phyloP scores from a whole-genome alignment of 2,113 vertebrate species.

The Coptodon rendalli region DNA sequence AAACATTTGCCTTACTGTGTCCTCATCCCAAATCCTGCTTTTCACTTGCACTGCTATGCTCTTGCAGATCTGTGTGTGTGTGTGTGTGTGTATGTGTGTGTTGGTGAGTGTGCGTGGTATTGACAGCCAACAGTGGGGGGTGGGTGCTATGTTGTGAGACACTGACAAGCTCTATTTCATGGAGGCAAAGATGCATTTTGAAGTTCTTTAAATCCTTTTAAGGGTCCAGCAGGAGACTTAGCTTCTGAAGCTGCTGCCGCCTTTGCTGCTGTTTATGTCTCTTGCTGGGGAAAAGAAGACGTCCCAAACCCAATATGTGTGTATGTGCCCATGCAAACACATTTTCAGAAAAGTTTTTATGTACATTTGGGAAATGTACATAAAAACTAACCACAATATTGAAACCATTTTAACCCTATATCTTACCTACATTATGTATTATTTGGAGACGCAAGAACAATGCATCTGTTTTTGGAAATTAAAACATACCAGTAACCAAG shows the following conservation, averaged over 20 bases:
- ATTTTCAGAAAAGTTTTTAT: not conserved
- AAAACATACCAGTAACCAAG: not conserved
- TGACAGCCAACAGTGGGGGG: conserved; percentile 46
- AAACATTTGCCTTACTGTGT: conserved; percentile 27
- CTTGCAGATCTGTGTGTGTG: not conserved
- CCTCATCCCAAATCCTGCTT: conserved; percentile 33
- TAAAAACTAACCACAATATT: not conserved
- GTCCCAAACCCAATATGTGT: not conserved
- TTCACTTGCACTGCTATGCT: conserved; percentile 29
- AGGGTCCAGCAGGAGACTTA: conserved; percentile 52
- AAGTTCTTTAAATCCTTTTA: conserved; percentile 64
- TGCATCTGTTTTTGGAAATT: not conserved
- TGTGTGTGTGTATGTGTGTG: not conserved
- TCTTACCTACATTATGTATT: not conserved
- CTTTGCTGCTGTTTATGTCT: conserved; percentile 30
- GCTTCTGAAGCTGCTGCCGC: conserved; percentile 27
- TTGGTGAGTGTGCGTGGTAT: conserved; percentile 8
- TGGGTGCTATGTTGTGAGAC: conserved; percentile 43
- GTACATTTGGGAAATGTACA: not conserved
- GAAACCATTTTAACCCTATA: not conserved
- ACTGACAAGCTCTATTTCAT: conserved; percentile 65
- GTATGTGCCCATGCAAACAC: not conserved
- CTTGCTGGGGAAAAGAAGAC: conserved; percentile 19
- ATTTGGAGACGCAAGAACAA: not conserved
- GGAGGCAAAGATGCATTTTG: conserved; percentile 63